A percentile compares a stretch with the other conserved stretches of the same genome.
Evolutionary conservation across 1,140 invertebrate species (phyloP).

Genomic region (Hylaeus volcanicus): DNA sequence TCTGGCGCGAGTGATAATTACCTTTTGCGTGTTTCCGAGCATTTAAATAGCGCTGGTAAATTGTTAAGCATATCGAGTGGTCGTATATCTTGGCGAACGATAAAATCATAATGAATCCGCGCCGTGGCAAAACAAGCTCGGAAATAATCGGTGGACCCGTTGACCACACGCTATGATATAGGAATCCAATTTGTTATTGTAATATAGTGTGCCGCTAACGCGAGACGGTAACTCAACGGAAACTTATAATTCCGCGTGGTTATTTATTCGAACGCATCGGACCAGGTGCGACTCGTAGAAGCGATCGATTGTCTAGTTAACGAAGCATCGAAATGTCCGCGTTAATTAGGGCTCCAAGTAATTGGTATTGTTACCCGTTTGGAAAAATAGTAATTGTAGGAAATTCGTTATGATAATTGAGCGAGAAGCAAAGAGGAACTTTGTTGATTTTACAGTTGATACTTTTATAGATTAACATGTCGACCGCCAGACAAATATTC

Average conservation of each 20-base stretch:
- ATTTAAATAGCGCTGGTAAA: slow-evolving; percentile 32
- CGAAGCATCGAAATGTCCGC: not conserved
- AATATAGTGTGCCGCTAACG: slow-evolving; percentile 39
- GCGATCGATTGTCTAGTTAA: slow-evolving; percentile 16
- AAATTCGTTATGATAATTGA: no score
- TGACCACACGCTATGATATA: slow-evolving; percentile 36
- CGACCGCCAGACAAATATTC: no score
- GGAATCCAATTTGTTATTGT: slow-evolving; percentile 45
- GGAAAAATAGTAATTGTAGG: no score
- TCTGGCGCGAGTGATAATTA: slow-evolving; percentile 52
- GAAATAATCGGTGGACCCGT: slow-evolving; percentile 36
- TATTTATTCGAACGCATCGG: not conserved
- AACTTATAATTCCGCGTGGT: slow-evolving; percentile 3
- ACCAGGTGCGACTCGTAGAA: slow-evolving; percentile 7
- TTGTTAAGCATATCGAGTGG: slow-evolving; percentile 43
- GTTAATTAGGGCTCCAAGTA: no score
- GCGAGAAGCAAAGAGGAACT: no score
- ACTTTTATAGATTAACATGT: no score
- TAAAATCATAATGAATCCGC: slow-evolving; percentile 50
- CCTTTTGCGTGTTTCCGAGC: slow-evolving; percentile 53
- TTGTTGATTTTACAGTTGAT: no score
- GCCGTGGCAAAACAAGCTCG: slow-evolving; percentile 19
- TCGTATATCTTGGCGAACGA: slow-evolving; percentile 39
- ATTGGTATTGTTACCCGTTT: no score
- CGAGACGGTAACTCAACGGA: slow-evolving; percentile 6